A percentile compares a stretch with the other conserved stretches of the same genome.
Conservation (phyloP, 2,888 invertebrate species). For the Netelia virgata region DNA sequence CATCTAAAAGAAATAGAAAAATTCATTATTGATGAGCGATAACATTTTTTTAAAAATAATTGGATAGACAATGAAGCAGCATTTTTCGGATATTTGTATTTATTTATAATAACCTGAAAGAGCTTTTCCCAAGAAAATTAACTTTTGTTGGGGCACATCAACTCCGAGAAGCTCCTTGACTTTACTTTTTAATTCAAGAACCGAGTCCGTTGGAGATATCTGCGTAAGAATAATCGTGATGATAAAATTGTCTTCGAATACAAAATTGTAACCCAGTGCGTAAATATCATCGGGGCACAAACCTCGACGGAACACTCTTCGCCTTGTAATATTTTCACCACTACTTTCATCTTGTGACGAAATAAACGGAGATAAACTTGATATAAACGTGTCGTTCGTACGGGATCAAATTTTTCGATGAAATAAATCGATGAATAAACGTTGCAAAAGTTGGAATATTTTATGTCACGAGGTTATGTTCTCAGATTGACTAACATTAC, state of each 20-base stretch:
- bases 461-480: conserved; percentile 75
- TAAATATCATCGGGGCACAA: conserved; percentile 72
- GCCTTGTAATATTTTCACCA: conserved; percentile 91
- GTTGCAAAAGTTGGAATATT: conserved; percentile 70
- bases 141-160: conserved; percentile 89
- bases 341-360: conserved; percentile 88
- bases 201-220: conserved; percentile 85
- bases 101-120: conserved; percentile 85
- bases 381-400: conserved; percentile 30
- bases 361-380: conserved; percentile 17
- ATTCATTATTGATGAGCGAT: not conserved
- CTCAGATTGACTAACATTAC: not conserved
- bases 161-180: conserved; percentile 88
- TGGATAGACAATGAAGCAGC: not conserved
- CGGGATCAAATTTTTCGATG: conserved; percentile 68
- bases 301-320: conserved; percentile 90
- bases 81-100: not conserved
- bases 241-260: conserved; percentile 3
- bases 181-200: conserved; percentile 90
- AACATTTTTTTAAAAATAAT: not conserved
- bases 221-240: conserved; percentile 66
- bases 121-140: conserved; percentile 90
- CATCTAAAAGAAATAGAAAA: conserved; percentile 85
- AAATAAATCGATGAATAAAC: conserved; percentile 49
- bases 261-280: conserved; percentile 2